phyloP scores from a whole-genome alignment of 2,113 vertebrate species.

The Gallinago paraguaiae region DNA sequence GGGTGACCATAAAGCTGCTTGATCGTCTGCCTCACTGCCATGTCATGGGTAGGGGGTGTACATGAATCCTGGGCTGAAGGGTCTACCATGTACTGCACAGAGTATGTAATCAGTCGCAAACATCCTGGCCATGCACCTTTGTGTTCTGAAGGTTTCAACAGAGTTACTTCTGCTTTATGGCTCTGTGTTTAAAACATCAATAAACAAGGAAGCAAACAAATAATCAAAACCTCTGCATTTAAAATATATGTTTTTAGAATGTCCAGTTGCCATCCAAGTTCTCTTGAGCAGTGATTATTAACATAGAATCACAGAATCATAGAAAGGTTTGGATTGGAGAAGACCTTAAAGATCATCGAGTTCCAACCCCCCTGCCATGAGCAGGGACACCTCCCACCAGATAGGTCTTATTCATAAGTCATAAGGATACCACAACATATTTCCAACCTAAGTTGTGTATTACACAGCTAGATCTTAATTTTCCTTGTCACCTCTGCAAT shows the following conservation, averaged over 20 bases:
- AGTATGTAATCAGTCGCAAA: too few species aligned
- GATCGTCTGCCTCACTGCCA: accelerated
- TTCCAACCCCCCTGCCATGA: too few species aligned
- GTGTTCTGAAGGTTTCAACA: neutral
- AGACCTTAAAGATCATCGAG: too few species aligned
- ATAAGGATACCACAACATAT: neutral
- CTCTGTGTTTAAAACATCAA: neutral
- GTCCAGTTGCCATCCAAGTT: neutral
- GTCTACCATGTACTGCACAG: accelerated
- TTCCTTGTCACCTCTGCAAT: neutral
- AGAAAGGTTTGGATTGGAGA: too few species aligned
- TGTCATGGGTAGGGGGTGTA: accelerated
- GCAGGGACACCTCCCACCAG: too few species aligned
- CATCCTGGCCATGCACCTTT: accelerated
- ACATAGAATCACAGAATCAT: too few species aligned
- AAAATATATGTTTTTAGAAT: neutral
- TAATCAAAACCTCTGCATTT: neutral
- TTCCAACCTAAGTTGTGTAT: neutral
- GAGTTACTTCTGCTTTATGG: neutral
- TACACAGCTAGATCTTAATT: neutral
- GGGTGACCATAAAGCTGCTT: neutral
- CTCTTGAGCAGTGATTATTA: neutral
- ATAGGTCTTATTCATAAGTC: neutral
- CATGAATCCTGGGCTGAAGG: neutral
- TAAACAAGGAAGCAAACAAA: neutral